Conservation (phyloP, 2,888 invertebrate genomes). For the Hydriomena furcata region DNA sequence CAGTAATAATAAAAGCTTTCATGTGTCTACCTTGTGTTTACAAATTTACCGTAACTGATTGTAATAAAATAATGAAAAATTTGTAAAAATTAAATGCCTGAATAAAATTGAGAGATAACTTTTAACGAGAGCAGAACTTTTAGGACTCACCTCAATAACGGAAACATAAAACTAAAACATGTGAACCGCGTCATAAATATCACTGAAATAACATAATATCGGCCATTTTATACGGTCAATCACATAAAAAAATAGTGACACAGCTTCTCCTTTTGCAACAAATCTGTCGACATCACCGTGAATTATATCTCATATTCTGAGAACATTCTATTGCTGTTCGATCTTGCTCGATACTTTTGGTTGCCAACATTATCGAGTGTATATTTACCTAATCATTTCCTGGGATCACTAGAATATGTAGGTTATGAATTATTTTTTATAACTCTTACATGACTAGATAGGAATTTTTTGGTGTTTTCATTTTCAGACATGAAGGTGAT, state of each 20-base stretch:
- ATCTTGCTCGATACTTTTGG: background rate
- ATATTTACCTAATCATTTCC: background rate
- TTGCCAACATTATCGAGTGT: background rate
- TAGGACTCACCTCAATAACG: conserved; percentile 36
- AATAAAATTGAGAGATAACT: conserved; percentile 19
- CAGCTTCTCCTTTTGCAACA: conserved; percentile 24
- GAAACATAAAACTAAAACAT: conserved; percentile 50
- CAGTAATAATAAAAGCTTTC: too few species aligned
- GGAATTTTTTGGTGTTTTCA: too few species aligned
- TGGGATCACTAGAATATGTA: too few species aligned
- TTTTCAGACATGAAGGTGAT: too few species aligned
- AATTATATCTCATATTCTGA: background rate
- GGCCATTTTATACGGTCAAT: conserved; percentile 26
- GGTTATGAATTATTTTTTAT: too few species aligned
- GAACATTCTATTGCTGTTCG: background rate
- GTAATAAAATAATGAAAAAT: too few species aligned
- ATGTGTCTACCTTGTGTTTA: too few species aligned
- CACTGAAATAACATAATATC: conserved; percentile 40
- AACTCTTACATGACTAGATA: too few species aligned
- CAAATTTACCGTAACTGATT: too few species aligned
- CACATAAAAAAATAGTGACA: conserved; percentile 31
- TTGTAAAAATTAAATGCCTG: conserved; percentile 6
- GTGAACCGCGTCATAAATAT: conserved; percentile 45
- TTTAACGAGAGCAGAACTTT: conserved; percentile 28
- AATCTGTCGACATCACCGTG: conserved; percentile 21